These are phyloP conservation scores for Lampris megalopsis DNA, from an alignment of 2,113 vertebrate genomes.

Conservation along the genomic window DNA sequence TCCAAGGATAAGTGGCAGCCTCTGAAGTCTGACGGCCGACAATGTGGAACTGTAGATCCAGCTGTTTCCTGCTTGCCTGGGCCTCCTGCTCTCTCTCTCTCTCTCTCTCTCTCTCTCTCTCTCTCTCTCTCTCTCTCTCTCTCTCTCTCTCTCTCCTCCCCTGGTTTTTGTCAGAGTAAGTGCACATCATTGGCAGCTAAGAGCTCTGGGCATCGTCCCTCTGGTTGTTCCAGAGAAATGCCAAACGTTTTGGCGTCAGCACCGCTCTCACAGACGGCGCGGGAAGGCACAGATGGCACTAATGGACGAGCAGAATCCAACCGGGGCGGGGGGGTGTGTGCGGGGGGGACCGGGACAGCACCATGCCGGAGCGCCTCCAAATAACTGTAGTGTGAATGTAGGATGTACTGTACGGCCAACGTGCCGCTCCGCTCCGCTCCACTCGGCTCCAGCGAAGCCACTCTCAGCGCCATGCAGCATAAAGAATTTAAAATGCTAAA, in stretches of 20 bases:
- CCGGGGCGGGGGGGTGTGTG: slow-evolving; percentile 64
- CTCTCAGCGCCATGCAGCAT: slow-evolving; percentile 67
- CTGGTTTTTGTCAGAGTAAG: slow-evolving; percentile 74
- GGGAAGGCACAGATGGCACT: slow-evolving; percentile 97
- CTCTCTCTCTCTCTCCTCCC: slow-evolving; percentile 3
- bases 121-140: not conserved
- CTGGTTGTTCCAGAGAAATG: slow-evolving; percentile 92
- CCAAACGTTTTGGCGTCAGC: slow-evolving; percentile 94
- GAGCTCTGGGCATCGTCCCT: slow-evolving; percentile 81
- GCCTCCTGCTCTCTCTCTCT: not conserved
- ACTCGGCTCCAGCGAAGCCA: slow-evolving; percentile 61
- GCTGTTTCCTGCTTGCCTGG: slow-evolving; percentile 78
- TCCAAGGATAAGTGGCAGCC: slow-evolving; percentile 41
- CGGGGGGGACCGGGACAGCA: slow-evolving; percentile 85
- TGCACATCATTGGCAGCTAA: slow-evolving; percentile 83
- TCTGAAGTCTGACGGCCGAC: slow-evolving; percentile 47
- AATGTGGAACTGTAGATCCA: slow-evolving; percentile 70
- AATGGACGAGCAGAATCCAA: slow-evolving; percentile 99
- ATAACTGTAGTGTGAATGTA: slow-evolving; percentile 89
- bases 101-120: slow-evolving; percentile 18
- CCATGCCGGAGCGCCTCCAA: slow-evolving; percentile 91
- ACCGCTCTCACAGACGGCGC: slow-evolving; percentile 93
- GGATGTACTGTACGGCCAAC: slow-evolving; percentile 76
- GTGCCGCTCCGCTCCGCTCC: slow-evolving; percentile 63
- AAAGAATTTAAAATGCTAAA: slow-evolving; percentile 80